phyloP scores from a whole-genome alignment of 2,113 vertebrate genomes.

The Misgurnus mizolepis region DNA sequence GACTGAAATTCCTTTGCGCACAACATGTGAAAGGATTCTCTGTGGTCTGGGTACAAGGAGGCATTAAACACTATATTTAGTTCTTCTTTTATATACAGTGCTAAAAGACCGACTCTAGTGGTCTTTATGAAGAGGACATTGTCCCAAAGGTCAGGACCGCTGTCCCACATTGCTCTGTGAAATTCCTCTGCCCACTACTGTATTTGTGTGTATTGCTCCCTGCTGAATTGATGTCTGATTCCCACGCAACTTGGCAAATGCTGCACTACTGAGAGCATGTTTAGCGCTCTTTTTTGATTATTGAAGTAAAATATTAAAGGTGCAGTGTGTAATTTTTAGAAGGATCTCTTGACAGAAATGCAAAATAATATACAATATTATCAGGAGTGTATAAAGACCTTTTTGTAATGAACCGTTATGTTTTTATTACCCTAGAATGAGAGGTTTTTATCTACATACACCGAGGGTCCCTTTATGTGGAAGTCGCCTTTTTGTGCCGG shows the following conservation, averaged over 20 bases:
- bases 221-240: slow-evolving; percentile 12
- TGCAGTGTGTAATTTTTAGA: too few relatives aligned
- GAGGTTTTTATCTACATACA: too few relatives aligned
- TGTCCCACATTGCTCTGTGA: slow-evolving; percentile 58
- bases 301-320: background rate
- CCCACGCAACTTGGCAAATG: slow-evolving; percentile 19
- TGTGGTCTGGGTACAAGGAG: slow-evolving; percentile 70
- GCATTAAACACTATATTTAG: slow-evolving; percentile 65
- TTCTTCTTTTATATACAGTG: slow-evolving; percentile 61
- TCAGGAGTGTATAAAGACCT: too few relatives aligned
- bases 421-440: too few relatives aligned
- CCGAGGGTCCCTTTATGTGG: too few relatives aligned
- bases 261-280: background rate
- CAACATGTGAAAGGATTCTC: slow-evolving; percentile 67
- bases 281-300: background rate
- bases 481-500: too few relatives aligned
- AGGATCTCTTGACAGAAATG: too few relatives aligned
- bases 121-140: slow-evolving; percentile 66
- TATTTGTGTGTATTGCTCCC: slow-evolving; percentile 9
- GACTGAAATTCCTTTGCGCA: slow-evolving; percentile 62
- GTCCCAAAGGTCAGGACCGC: slow-evolving; percentile 57
- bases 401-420: too few relatives aligned
- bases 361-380: too few relatives aligned
- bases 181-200: slow-evolving; percentile 62
- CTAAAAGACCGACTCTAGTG: slow-evolving; percentile 53